These are phyloP conservation scores for Bergia puertoricense DNA, from an alignment of 92 coral and sea anemone species.

Conservation along the genomic window DNA sequence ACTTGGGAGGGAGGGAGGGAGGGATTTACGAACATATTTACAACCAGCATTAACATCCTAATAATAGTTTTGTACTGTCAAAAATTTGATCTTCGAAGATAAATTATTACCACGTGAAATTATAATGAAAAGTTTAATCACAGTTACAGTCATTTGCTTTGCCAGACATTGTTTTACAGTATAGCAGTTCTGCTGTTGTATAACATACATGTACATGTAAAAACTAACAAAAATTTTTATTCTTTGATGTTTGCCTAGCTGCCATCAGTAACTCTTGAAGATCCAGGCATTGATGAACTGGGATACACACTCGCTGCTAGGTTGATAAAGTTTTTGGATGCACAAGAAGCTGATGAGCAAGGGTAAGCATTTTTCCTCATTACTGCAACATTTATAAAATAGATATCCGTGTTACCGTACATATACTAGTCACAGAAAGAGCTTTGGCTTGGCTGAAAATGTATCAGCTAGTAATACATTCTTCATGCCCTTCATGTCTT, in stretches of 20 bases:
- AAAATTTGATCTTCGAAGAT: not conserved
- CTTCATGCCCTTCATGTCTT: no score
- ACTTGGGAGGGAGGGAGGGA: no score
- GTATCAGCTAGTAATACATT: not conserved
- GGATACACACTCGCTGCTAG: slow-evolving; percentile 72
- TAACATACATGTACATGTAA: no score
- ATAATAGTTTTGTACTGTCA: not conserved
- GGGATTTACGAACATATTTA: no score
- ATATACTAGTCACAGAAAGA: not conserved
- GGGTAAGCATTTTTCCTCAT: slow-evolving; percentile 46
- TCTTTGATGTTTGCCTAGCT: slow-evolving; percentile 41
- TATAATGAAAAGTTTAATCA: no score
- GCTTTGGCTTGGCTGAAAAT: not conserved
- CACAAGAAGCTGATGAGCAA: slow-evolving; percentile 48
- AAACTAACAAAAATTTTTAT: not conserved
- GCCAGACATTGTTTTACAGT: no score
- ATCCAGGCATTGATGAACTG: slow-evolving; percentile 75
- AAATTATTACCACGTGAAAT: no score
- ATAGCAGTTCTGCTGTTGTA: no score
- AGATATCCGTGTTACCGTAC: not conserved
- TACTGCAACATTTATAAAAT: not conserved
- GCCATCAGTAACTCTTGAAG: slow-evolving; percentile 72
- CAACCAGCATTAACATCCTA: no score
- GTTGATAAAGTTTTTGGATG: slow-evolving; percentile 69
- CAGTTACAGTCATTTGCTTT: no score